phyloP scores from a whole-genome alignment of 23 tunicate species.

The Ciona savignyi region DNA sequence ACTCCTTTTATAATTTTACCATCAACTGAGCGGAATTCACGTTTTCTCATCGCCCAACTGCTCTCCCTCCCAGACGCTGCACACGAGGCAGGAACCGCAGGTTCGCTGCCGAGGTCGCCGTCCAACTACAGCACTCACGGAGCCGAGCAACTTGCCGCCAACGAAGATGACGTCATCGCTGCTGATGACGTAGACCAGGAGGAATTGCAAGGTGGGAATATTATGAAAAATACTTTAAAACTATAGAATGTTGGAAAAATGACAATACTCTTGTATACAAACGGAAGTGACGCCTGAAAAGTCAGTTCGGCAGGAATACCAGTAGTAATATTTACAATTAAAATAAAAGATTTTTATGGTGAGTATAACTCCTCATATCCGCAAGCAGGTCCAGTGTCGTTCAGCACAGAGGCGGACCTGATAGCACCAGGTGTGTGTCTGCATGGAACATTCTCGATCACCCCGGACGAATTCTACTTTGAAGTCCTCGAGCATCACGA shows the following conservation, averaged over 20 bases:
- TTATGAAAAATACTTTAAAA: neutral
- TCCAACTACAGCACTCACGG: slow-evolving; percentile 19
- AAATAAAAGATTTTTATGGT: no score
- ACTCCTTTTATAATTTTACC: no score
- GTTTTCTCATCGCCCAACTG: no score
- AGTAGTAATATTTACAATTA: no score
- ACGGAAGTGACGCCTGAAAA: no score
- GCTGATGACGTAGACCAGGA: slow-evolving; percentile 45
- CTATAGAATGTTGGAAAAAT: no score
- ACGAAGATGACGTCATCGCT: slow-evolving; percentile 19
- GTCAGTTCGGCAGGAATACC: no score
- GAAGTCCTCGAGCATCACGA: slow-evolving; percentile 80
- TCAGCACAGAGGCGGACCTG: slow-evolving; percentile 70
- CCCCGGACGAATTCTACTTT: slow-evolving; percentile 88
- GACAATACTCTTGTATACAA: no score
- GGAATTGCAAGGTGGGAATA: slow-evolving; percentile 36
- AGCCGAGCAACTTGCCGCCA: slow-evolving; percentile 16
- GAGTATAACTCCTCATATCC: no score
- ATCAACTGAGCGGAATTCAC: no score
- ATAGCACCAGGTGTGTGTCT: slow-evolving; percentile 80
- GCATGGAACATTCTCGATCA: slow-evolving; percentile 82
- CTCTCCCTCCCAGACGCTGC: slow-evolving; percentile 29
- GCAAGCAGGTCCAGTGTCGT: slow-evolving; percentile 77
- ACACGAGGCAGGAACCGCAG: slow-evolving; percentile 21
- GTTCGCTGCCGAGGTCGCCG: slow-evolving; percentile 35